Percentiles rank a stretch among this genome's conserved stretches.
phyloP scores from a whole-genome alignment of 2,888 invertebrate species.

The Trileptium ribeirensis region DNA sequence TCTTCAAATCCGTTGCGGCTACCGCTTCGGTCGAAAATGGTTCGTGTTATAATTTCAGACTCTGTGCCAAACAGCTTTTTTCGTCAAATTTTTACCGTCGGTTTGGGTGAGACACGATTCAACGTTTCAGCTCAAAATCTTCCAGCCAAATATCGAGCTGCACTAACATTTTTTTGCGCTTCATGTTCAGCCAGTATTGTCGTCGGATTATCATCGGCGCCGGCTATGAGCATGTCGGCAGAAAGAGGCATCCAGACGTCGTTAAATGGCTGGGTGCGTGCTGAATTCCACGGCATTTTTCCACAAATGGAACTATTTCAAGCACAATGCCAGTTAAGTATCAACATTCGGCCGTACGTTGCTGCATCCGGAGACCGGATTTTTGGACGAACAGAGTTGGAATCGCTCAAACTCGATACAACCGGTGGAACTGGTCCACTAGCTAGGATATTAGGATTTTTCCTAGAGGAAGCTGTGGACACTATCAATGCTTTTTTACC shows the following conservation, averaged over 20 bases:
- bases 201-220: not conserved
- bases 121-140: not conserved
- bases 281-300: not conserved
- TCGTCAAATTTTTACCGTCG: not conserved
- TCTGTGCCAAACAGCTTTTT: not conserved
- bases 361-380: not conserved
- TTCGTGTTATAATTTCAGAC: not conserved
- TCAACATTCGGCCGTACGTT: not conserved
- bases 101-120: not conserved
- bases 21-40: not conserved
- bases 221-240: not conserved
- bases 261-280: not conserved
- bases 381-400: not conserved
- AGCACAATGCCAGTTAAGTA: not conserved
- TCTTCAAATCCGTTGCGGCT: no score
- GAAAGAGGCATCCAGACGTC: not conserved
- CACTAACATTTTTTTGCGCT: not conserved
- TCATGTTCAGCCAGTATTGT: not conserved
- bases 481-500: not conserved
- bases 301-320: not conserved
- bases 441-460: not conserved
- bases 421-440: not conserved
- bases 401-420: not conserved
- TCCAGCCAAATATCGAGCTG: not conserved
- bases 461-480: not conserved